These are phyloP conservation scores for Sylvilagus bachmani DNA, from an alignment of 2,113 vertebrate genomes.

Conservation along the genomic window DNA sequence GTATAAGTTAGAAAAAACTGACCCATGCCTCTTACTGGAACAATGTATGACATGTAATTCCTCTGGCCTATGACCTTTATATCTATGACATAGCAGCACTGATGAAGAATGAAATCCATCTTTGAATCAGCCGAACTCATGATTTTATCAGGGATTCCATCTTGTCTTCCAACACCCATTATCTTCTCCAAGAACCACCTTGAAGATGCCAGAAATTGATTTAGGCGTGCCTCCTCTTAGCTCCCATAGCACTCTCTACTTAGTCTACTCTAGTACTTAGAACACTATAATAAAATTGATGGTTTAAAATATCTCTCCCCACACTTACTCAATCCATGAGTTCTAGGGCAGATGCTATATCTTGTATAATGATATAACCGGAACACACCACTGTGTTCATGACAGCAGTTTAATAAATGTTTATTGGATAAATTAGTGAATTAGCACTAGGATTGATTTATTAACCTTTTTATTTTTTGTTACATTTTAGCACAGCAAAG, in stretches of 20 bases:
- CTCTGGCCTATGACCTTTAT: not conserved
- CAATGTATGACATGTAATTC: not conserved
- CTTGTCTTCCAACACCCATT: not conserved
- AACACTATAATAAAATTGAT: not conserved
- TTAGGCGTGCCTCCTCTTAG: conserved; percentile 11
- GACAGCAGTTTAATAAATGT: conserved; percentile 28
- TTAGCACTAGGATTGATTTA: conserved; percentile 44
- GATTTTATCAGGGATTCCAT: not conserved
- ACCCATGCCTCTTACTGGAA: not conserved
- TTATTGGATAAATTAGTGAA: conserved; percentile 35
- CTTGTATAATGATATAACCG: not conserved
- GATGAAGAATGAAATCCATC: not conserved
- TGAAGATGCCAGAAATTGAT: not conserved
- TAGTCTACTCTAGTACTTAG: not conserved
- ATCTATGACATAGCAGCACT: not conserved
- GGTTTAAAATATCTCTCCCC: not conserved
- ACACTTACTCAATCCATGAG: not conserved
- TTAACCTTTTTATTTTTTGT: conserved; percentile 62
- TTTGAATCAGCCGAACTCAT: not conserved
- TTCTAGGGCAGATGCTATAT: not conserved
- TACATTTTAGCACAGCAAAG: conserved; percentile 67
- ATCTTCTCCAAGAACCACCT: not conserved
- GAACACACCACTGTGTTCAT: not conserved
- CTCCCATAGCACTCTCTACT: not conserved
- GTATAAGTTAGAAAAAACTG: conserved; percentile 13